phyloP scores from a whole-genome alignment of 2,888 invertebrate genomes.

The Tyria jacobaeae region DNA sequence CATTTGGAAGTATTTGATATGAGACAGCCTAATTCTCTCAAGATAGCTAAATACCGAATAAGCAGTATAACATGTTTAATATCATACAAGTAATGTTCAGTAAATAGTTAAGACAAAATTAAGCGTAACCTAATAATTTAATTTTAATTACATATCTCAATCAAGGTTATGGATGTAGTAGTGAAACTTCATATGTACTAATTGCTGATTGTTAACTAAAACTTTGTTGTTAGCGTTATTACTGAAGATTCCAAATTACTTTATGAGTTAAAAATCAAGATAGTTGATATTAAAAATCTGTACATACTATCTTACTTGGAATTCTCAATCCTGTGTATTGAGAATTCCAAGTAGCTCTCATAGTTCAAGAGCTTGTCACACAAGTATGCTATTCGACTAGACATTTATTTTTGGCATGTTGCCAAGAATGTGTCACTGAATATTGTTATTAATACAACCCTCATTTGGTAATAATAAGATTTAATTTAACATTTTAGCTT shows the following conservation, averaged over 20 bases:
- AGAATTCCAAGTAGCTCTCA: constrained; percentile 19
- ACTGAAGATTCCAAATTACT: neutral
- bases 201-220: constrained; percentile 7
- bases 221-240: neutral
- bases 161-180: too few relatives aligned
- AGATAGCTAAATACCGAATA: too few relatives aligned
- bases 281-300: neutral
- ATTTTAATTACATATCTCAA: too few relatives aligned
- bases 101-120: neutral
- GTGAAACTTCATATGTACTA: constrained; percentile 6
- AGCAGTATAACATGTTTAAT: too few relatives aligned
- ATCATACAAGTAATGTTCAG: too few relatives aligned
- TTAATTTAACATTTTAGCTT: neutral
- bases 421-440: constrained; percentile 52
- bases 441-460: constrained; percentile 1
- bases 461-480: constrained; percentile 1
- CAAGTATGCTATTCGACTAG: constrained; percentile 45
- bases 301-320: constrained; percentile 4
- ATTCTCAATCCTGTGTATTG: too few relatives aligned
- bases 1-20: neutral
- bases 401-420: constrained; percentile 43
- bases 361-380: constrained; percentile 39
- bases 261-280: neutral
- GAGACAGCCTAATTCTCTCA: neutral
- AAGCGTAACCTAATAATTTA: neutral